Conservation (phyloP, 2,113 vertebrate genomes). For the Microcebus griseorufus region DNA sequence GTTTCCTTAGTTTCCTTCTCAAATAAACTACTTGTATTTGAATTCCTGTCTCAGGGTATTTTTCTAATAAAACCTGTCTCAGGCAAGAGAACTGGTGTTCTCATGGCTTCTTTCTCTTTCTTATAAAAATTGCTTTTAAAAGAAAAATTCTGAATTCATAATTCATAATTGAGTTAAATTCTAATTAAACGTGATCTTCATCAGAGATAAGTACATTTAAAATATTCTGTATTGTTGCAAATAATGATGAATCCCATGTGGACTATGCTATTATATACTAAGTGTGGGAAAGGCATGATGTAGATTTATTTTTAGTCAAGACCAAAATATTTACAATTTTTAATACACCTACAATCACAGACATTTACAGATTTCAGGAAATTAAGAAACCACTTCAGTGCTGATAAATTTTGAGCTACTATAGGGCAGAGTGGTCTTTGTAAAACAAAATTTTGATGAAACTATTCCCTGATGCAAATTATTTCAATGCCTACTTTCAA, state of each 20-base stretch:
- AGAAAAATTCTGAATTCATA: background rate
- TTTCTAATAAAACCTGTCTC: background rate
- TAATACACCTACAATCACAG: background rate
- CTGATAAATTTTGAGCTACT: background rate
- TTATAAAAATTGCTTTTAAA: background rate
- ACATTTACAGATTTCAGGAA: background rate
- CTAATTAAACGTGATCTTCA: background rate
- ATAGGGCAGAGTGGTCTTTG: background rate
- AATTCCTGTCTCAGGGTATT: background rate
- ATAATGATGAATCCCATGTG: background rate
- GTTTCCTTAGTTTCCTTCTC: background rate
- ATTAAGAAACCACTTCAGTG: background rate
- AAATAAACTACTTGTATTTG: background rate
- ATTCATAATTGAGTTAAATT: background rate
- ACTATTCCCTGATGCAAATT: background rate
- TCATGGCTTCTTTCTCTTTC: background rate
- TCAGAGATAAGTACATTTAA: background rate
- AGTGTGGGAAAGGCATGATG: background rate
- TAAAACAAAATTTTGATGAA: background rate
- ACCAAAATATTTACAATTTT: background rate
- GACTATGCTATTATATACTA: background rate
- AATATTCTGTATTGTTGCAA: background rate
- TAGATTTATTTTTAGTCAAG: background rate
- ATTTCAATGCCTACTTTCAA: background rate
- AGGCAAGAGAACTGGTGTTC: background rate